Evolutionary conservation across 2,113 vertebrate species (phyloP).

Genomic region (Lepidothrix coronata): DNA sequence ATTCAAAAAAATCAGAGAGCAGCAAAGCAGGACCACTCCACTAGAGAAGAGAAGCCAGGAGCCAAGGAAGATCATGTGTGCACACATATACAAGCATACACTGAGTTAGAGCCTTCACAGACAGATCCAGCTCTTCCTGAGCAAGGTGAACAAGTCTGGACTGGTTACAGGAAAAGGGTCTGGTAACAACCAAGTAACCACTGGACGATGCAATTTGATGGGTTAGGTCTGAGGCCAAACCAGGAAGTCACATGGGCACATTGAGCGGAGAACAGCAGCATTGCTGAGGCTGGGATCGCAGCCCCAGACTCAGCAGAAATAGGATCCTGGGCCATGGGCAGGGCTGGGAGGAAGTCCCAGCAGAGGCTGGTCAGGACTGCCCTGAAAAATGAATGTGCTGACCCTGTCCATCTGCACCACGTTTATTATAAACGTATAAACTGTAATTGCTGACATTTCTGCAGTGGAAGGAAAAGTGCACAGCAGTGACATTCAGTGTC

Average conservation of each 20-base stretch:
- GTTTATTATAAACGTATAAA: not conserved
- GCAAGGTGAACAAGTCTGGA: not conserved
- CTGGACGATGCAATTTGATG: not conserved
- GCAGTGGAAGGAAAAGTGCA: not conserved
- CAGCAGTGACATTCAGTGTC: not conserved
- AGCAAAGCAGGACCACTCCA: not conserved
- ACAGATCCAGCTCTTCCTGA: not conserved
- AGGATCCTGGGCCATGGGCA: accelerated
- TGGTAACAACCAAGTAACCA: not conserved
- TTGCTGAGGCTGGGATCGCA: accelerated
- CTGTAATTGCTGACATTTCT: not conserved
- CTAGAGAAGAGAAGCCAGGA: not conserved
- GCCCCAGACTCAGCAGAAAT: accelerated
- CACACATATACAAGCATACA: accelerated
- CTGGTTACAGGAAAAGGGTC: not conserved
- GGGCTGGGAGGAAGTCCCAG: not conserved
- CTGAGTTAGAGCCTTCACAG: not conserved
- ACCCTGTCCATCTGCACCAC: not conserved
- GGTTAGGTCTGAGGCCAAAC: not conserved
- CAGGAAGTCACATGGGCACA: not conserved
- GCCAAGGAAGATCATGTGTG: not conserved
- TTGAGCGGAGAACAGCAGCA: not conserved
- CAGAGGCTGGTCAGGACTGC: not conserved
- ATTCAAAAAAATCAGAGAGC: not conserved
- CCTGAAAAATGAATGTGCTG: not conserved